These are phyloP conservation scores for Deroptyus accipitrinus DNA, from an alignment of 2,113 vertebrate species.

Conservation along the genomic window DNA sequence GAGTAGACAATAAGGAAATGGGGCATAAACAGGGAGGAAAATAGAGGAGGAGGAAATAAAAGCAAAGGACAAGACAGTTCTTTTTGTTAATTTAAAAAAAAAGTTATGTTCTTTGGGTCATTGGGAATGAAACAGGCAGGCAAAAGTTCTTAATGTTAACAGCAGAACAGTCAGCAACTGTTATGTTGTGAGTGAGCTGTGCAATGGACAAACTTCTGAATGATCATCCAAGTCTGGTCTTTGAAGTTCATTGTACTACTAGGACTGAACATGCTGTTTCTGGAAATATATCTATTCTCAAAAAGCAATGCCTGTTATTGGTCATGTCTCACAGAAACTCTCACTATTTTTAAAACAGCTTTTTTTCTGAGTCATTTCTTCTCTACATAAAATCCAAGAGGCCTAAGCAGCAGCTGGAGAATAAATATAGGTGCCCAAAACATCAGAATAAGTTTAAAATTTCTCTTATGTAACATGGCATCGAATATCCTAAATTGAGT, in stretches of 20 bases:
- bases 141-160: background rate
- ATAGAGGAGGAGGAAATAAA: background rate
- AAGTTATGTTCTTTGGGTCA: background rate
- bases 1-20: background rate
- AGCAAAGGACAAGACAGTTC: background rate
- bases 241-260: background rate
- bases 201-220: background rate
- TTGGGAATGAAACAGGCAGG: background rate
- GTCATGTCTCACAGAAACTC: background rate
- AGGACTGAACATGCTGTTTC: background rate
- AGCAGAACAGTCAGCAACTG: rapidly evolving
- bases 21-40: background rate
- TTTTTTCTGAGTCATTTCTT: background rate
- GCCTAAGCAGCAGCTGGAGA: background rate
- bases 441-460: background rate
- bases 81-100: background rate
- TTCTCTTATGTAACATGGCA: background rate
- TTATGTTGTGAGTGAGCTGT: background rate
- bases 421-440: background rate
- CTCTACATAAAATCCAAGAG: background rate
- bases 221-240: background rate
- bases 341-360: background rate
- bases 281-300: background rate
- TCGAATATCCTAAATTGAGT: background rate
- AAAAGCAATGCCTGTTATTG: background rate